Conservation (phyloP, 2,113 vertebrate species). For the Mystacornis crossleyi region DNA sequence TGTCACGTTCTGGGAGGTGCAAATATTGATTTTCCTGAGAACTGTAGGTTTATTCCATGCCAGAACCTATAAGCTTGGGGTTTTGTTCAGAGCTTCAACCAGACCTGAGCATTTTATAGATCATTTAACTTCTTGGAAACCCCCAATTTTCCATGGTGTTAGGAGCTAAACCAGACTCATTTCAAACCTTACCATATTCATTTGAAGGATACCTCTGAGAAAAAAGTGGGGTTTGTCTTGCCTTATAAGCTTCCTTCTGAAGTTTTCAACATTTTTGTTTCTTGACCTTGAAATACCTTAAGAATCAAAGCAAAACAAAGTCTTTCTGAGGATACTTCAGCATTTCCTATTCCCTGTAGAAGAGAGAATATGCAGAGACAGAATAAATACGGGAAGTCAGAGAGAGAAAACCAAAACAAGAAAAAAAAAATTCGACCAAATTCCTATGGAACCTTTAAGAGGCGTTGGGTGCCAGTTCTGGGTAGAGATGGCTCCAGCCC, state of each 20-base stretch:
- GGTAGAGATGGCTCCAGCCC: constrained; percentile 24
- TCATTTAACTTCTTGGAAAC: neutral
- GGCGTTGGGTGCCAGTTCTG: neutral
- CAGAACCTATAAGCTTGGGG: neutral
- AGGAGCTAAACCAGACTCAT: neutral
- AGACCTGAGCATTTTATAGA: neutral
- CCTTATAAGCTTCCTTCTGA: neutral
- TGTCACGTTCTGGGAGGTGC: neutral
- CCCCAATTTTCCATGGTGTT: neutral
- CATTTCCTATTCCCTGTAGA: neutral
- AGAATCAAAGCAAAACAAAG: neutral
- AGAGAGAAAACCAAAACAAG: neutral
- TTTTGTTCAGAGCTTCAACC: neutral
- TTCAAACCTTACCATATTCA: neutral
- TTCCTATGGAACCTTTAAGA: neutral
- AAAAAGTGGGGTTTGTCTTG: neutral
- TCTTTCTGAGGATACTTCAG: neutral
- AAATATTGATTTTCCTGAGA: neutral
- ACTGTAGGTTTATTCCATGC: neutral
- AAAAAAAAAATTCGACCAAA: neutral
- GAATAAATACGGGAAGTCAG: neutral
- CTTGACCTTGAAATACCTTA: neutral
- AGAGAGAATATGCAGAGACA: neutral
- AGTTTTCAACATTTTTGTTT: neutral
- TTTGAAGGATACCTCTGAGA: neutral